A percentile compares a stretch with the other conserved stretches of the same genome.
Conservation (phyloP, 2,888 invertebrate genomes). For the Eupithecia insigniata region DNA sequence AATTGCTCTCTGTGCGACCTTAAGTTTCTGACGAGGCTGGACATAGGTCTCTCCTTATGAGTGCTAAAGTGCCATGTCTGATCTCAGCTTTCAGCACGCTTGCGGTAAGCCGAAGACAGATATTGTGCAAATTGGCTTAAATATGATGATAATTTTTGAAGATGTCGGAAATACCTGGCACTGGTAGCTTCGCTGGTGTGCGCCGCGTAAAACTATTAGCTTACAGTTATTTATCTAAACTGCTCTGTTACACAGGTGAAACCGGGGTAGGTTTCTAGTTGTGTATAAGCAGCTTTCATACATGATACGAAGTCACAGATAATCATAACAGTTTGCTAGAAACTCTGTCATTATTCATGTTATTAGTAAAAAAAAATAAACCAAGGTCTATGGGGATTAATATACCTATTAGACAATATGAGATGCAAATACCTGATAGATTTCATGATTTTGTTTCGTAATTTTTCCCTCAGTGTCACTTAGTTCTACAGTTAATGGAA, state of each 20-base stretch:
- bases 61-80: neutral
- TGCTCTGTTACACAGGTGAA: neutral
- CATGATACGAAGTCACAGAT: constrained; percentile 23
- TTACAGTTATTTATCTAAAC: too few relatives aligned
- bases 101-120: neutral
- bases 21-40: too few relatives aligned
- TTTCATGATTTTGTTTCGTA: neutral
- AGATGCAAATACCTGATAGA: too few relatives aligned
- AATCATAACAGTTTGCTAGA: constrained; percentile 2
- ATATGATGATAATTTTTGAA: neutral
- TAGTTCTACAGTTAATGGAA: too few relatives aligned
- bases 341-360: neutral
- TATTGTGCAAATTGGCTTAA: neutral
- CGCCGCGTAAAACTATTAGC: neutral
- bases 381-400: neutral
- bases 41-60: neutral
- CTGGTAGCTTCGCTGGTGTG: neutral
- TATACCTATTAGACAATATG: too few relatives aligned
- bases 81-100: neutral
- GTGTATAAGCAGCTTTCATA: constrained; percentile 25
- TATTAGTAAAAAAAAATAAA: neutral
- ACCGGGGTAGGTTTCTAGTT: neutral
- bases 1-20: too few relatives aligned
- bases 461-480: neutral
- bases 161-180: neutral